A percentile compares a stretch with the other conserved stretches of the same genome.
Evolutionary conservation across 2,113 vertebrate species (phyloP).

Genomic region (Microcebus jonahi): DNA sequence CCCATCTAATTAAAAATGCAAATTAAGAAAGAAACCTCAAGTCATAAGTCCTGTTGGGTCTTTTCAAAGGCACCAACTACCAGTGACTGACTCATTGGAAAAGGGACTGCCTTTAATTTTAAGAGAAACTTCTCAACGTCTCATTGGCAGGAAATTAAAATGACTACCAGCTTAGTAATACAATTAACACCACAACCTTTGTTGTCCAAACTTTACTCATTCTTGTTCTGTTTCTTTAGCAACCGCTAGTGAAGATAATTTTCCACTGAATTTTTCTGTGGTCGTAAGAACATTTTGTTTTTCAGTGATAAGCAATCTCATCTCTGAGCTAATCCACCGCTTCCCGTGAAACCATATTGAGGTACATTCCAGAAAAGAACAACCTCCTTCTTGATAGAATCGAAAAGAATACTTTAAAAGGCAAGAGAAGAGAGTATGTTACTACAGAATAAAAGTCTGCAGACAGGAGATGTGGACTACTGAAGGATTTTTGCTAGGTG

Average conservation of each 20-base stretch:
- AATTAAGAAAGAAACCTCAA: conserved; percentile 72
- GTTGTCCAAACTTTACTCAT: not conserved
- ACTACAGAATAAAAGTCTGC: not conserved
- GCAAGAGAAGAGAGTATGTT: not conserved
- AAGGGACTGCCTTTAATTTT: conserved; percentile 56
- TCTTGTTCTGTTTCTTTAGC: conserved; percentile 30
- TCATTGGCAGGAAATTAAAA: conserved; percentile 30
- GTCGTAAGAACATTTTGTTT: conserved; percentile 52
- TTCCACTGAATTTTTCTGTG: not conserved
- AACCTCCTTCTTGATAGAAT: conserved; percentile 2
- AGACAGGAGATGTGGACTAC: no score
- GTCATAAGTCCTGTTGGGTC: conserved; percentile 66
- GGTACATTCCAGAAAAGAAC: conserved; percentile 43
- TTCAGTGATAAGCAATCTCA: not conserved
- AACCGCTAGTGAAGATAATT: not conserved
- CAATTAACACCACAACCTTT: conserved; percentile 18
- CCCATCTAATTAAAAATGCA: conserved; percentile 83
- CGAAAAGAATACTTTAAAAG: not conserved
- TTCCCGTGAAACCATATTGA: not conserved
- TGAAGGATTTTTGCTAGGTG: not conserved
- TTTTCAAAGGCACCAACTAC: conserved; percentile 79
- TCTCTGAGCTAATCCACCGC: not conserved
- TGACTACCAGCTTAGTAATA: not conserved
- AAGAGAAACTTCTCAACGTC: not conserved
- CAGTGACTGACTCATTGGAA: conserved; percentile 57